These are phyloP conservation scores for Tragelaphus strepsiceros DNA, from an alignment of 2,113 vertebrate species.

Conservation along the genomic window DNA sequence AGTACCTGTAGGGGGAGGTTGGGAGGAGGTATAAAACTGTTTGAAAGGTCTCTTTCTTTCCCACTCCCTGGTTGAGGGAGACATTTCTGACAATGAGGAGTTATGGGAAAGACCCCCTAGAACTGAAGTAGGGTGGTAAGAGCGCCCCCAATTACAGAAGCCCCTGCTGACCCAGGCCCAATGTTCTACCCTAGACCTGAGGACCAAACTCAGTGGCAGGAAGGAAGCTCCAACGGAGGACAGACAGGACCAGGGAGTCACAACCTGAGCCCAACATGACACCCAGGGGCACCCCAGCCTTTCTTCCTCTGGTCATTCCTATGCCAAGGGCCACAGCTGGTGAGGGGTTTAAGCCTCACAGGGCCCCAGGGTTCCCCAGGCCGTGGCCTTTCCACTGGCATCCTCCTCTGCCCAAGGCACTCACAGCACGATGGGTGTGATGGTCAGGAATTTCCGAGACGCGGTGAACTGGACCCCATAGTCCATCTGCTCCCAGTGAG, in stretches of 20 bases:
- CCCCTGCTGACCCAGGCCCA: neutral
- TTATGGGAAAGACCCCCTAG: neutral
- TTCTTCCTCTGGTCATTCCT: neutral
- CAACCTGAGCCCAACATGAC: neutral
- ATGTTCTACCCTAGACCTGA: neutral
- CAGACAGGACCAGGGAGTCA: neutral
- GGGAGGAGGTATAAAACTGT: neutral
- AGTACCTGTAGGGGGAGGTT: conserved; percentile 78
- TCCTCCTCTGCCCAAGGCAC: conserved; percentile 52
- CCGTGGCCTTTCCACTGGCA: accelerated
- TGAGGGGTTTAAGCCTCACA: neutral
- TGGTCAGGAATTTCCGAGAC: conserved; percentile 97
- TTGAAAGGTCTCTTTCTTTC: neutral
- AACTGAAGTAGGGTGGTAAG: neutral
- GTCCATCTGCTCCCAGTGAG: conserved; percentile 99
- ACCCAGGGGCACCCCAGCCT: neutral
- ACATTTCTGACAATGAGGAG: neutral
- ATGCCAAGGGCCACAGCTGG: neutral
- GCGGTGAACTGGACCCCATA: conserved; percentile 97
- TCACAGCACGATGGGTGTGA: conserved; percentile 97
- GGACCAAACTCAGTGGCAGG: neutral
- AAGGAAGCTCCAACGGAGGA: neutral
- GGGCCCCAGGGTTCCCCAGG: neutral
- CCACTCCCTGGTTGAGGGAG: neutral
- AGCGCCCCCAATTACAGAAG: neutral